Percentiles rank a stretch among this genome's conserved stretches.
phyloP scores from a whole-genome alignment of 2,113 vertebrate species.

The Leptosomus discolor region DNA sequence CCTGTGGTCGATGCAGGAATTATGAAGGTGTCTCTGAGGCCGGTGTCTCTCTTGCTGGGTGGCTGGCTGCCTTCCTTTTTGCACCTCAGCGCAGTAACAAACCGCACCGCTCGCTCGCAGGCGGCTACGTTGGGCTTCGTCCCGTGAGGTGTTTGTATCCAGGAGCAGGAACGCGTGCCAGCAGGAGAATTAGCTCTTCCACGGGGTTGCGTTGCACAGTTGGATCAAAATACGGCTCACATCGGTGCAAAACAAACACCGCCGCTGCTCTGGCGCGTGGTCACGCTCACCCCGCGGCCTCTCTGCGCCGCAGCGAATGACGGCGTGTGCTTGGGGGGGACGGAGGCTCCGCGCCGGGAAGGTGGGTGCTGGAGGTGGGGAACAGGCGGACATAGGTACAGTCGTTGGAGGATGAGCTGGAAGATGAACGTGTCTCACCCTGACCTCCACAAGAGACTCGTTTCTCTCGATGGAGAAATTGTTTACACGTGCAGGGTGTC shows the following conservation, averaged over 20 bases:
- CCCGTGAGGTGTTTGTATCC: neutral
- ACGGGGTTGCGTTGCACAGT: neutral
- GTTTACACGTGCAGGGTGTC: accelerated
- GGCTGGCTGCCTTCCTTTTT: neutral
- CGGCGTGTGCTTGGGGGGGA: neutral
- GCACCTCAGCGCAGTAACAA: neutral
- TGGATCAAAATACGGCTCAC: neutral
- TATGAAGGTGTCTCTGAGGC: neutral
- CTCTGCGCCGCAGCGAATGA: neutral
- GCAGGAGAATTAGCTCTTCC: neutral
- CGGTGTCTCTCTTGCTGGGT: neutral
- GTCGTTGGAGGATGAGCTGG: neutral
- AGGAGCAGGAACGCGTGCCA: neutral
- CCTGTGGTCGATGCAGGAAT: accelerated
- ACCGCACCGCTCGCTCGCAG: accelerated
- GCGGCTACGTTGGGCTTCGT: accelerated
- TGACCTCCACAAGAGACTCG: neutral
- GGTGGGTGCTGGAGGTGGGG: neutral
- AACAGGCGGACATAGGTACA: accelerated
- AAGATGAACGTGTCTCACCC: accelerated
- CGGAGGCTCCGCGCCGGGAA: accelerated
- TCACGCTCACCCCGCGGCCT: neutral
- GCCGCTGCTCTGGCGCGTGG: neutral
- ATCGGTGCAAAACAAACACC: neutral
- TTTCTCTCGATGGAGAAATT: neutral